These are phyloP conservation scores for Xenentodon cancila DNA, from an alignment of 2,797 vertebrate species.

Conservation along the genomic window DNA sequence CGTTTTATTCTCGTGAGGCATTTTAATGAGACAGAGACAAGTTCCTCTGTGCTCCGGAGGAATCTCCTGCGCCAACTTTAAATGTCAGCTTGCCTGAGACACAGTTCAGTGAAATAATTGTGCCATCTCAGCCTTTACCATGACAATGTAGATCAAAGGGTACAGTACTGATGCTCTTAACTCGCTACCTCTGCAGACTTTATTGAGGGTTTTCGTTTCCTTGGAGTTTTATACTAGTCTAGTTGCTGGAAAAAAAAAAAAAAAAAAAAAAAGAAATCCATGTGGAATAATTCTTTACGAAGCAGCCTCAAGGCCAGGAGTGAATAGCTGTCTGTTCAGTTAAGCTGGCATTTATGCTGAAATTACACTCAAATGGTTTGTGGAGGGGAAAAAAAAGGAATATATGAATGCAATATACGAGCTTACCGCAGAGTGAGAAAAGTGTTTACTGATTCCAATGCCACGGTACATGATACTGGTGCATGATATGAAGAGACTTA, in stretches of 20 bases:
- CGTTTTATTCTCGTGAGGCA: conserved; percentile 8
- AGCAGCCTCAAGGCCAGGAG: conserved; percentile 29
- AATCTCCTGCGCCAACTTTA: conserved; percentile 25
- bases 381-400: conserved; percentile 20
- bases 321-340: conserved; percentile 37
- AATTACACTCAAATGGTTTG: conserved; percentile 29
- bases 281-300: conserved; percentile 29
- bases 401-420: conserved; percentile 25
- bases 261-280: conserved; percentile 12
- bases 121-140: conserved; percentile 46
- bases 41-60: conserved; percentile 6
- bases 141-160: conserved; percentile 48
- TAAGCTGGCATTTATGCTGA: conserved; percentile 42
- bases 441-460: conserved; percentile 41
- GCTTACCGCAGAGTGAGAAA: conserved; percentile 29
- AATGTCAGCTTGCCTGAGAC: conserved; percentile 50
- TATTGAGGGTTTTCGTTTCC: conserved; percentile 46
- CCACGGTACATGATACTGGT: conserved; percentile 47
- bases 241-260: conserved; percentile 10
- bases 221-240: conserved; percentile 49
- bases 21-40: conserved; percentile 3
- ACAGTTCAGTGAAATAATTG: conserved; percentile 18
- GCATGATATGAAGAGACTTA: conserved; percentile 60
- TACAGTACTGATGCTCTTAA: conserved; percentile 35
- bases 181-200: conserved; percentile 12